Percentiles rank a stretch among this genome's conserved stretches.
Evolutionary conservation across 2,113 vertebrate genomes (phyloP).

Genomic region (Formicarius rufipectus): DNA sequence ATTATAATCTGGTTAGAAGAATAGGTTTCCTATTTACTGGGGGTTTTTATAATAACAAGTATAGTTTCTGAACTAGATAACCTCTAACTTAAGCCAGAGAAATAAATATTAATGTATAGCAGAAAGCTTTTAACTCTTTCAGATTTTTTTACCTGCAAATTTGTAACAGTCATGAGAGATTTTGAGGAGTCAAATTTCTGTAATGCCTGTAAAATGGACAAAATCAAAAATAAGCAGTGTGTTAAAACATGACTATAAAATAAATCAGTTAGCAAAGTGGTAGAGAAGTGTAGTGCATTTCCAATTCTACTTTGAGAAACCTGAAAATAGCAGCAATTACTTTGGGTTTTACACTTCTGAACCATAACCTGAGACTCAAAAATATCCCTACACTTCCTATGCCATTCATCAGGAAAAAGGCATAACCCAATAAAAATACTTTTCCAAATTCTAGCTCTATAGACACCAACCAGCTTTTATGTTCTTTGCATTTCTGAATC

Average conservation of each 20-base stretch:
- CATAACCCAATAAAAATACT: background rate
- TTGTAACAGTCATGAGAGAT: constrained; percentile 60
- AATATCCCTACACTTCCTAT: background rate
- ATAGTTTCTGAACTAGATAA: background rate
- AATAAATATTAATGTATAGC: background rate
- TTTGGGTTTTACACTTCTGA: background rate
- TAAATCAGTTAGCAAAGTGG: background rate
- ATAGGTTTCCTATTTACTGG: background rate
- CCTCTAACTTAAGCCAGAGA: background rate
- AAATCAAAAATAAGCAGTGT: background rate
- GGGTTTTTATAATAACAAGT: background rate
- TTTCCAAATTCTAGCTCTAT: background rate
- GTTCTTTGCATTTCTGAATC: background rate
- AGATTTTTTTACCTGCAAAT: constrained; percentile 72
- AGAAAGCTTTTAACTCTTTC: background rate
- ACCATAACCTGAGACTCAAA: background rate
- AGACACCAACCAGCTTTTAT: background rate
- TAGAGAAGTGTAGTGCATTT: background rate
- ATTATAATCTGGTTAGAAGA: background rate
- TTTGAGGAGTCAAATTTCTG: constrained; percentile 71
- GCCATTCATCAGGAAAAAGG: background rate
- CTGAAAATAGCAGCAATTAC: background rate
- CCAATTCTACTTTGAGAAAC: background rate
- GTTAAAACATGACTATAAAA: background rate
- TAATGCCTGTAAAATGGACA: constrained; percentile 51